These are phyloP conservation scores for Cranoglanis bouderius DNA, from an alignment of 2,113 vertebrate genomes.

Conservation along the genomic window DNA sequence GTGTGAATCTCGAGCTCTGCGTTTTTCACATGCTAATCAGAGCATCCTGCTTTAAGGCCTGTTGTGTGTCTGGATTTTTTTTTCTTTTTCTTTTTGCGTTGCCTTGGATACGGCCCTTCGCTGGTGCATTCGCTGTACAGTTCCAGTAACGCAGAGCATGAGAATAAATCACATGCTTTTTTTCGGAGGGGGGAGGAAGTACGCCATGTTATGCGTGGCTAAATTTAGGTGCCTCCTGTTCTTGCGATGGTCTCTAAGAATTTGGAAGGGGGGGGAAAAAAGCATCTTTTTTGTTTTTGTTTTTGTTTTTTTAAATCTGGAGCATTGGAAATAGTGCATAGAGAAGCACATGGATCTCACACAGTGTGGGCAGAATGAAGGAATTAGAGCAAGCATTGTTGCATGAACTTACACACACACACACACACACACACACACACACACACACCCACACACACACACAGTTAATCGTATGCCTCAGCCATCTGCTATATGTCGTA, in stretches of 20 bases:
- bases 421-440: too few relatives aligned
- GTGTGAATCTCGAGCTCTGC: constrained; percentile 59
- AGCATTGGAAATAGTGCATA: constrained; percentile 41
- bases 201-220: constrained; percentile 52
- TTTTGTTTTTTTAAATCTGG: constrained; percentile 52
- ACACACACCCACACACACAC: constrained; percentile 38
- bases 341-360: constrained; percentile 46
- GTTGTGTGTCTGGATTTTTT: constrained; percentile 68
- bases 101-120: constrained; percentile 75
- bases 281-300: constrained; percentile 12
- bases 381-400: constrained; percentile 35
- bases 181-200: constrained; percentile 42
- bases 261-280: constrained; percentile 5
- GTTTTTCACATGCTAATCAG: constrained; percentile 67
- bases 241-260: constrained; percentile 35
- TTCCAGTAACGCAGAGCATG: constrained; percentile 58
- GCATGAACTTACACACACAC: constrained; percentile 34
- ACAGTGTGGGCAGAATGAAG: constrained; percentile 40
- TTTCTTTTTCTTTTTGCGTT: constrained; percentile 62
- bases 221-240: constrained; percentile 62
- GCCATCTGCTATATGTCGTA: constrained; percentile 11
- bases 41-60: constrained; percentile 63
- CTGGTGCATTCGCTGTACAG: constrained; percentile 62
- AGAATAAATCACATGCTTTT: constrained; percentile 50
- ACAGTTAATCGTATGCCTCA: constrained; percentile 19